phyloP scores from a whole-genome alignment of 2,113 vertebrate species.

The Hymenochirus boettgeri region DNA sequence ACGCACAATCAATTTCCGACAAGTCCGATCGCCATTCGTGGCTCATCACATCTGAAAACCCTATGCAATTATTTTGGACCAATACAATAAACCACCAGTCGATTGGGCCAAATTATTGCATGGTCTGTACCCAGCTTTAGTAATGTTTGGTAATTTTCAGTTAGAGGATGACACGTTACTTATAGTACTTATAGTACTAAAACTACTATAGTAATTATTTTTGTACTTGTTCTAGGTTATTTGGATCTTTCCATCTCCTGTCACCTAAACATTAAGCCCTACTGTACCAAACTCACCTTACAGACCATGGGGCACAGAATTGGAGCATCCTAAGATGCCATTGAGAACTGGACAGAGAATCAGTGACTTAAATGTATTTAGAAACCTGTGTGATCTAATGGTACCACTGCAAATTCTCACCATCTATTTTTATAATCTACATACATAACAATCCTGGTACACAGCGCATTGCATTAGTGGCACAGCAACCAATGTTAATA shows the following conservation, averaged over 20 bases:
- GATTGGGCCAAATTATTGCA: too few species aligned
- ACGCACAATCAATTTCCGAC: too few species aligned
- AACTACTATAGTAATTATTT: neutral
- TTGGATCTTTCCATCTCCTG: slow-evolving; percentile 90
- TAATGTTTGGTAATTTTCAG: too few species aligned
- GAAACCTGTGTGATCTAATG: slow-evolving; percentile 55
- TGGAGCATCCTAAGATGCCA: slow-evolving; percentile 81
- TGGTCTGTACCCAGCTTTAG: too few species aligned
- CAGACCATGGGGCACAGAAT: slow-evolving; percentile 96
- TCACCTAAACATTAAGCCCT: slow-evolving; percentile 72
- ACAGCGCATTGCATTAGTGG: too few species aligned
- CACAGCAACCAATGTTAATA: slow-evolving; percentile 49
- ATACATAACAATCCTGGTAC: slow-evolving; percentile 43
- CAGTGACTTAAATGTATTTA: slow-evolving; percentile 54
- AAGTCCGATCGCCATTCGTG: too few species aligned
- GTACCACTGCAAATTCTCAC: slow-evolving; percentile 59
- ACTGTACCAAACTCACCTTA: slow-evolving; percentile 71
- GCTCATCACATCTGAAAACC: too few species aligned
- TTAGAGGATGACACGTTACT: too few species aligned
- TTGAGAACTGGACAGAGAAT: slow-evolving; percentile 52
- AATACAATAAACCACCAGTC: too few species aligned
- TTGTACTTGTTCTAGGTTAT: slow-evolving; percentile 71
- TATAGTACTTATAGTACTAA: too few species aligned
- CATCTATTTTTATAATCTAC: slow-evolving; percentile 19
- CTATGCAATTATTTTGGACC: too few species aligned